Percentiles rank a stretch among this genome's conserved stretches.
Evolutionary conservation across 2,797 vertebrate genomes (phyloP).

Genomic region (Myotis findleyi): DNA sequence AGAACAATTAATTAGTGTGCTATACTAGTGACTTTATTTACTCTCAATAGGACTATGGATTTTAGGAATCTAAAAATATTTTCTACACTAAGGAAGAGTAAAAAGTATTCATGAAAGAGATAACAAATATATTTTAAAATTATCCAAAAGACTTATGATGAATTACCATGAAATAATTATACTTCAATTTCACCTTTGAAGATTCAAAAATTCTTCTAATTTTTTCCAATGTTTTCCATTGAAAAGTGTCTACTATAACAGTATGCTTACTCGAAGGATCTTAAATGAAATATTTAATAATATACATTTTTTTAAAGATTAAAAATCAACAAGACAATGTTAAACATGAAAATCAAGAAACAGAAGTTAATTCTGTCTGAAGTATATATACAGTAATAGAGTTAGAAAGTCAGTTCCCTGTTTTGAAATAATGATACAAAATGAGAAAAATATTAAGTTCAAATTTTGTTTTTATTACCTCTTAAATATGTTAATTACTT

Average conservation of each 20-base stretch:
- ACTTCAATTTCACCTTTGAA: not conserved
- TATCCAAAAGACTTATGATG: not conserved
- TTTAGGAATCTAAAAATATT: slow-evolving; percentile 61
- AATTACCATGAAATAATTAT: not conserved
- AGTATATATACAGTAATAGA: not conserved
- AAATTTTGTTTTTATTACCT: not conserved
- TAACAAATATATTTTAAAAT: not conserved
- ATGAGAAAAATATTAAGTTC: not conserved
- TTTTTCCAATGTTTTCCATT: not conserved
- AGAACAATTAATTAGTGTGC: slow-evolving; percentile 60
- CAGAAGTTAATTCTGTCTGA: not conserved
- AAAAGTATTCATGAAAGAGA: not conserved
- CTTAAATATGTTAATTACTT: not conserved
- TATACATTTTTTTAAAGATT: not conserved
- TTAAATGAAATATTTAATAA: not conserved
- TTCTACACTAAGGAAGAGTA: slow-evolving; percentile 31
- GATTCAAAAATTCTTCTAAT: not conserved
- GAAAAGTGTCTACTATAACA: not conserved
- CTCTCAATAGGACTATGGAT: slow-evolving; percentile 63
- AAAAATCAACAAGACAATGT: not conserved
- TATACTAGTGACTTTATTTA: not conserved
- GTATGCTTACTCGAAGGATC: not conserved
- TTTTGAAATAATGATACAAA: slow-evolving; percentile 1
- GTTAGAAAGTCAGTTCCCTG: not conserved
- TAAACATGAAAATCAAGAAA: not conserved